Evolutionary conservation across 2,888 invertebrate species (phyloP), one percentile per base, ranked within the genome.

Genomic region (Caradrina clavipalpis): DNA sequence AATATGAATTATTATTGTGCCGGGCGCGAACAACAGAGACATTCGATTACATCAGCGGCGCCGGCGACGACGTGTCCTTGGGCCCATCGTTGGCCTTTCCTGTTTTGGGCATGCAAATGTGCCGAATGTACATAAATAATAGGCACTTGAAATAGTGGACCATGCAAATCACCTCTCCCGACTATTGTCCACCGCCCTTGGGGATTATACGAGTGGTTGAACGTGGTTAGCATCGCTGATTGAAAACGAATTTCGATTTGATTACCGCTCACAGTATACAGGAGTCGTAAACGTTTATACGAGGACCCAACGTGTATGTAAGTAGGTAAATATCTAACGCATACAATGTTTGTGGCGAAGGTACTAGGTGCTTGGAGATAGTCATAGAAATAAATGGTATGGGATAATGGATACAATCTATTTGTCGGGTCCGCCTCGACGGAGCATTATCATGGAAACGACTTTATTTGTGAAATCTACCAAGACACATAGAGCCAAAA

Each of bases 141-240:
- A 86, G 85, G 85, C 89, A 88, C 88, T 89, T 87, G 86, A 81
- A 86, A 83, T 87, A 86, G 85, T 86, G 85, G 83, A 85, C 88
- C 87, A 94, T 95, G 92, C 94, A 92, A 94, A 95, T 93, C 88
- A 89, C 89, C 88, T 93, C 93, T 92, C 92, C 87, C 86, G 89
- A 89, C 94, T 90, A 95, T 95, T 95, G 95, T 95, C 91, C 88
- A 83, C 86, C 90, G 94, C 92, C 94, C 93, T 94, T 94, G 93
- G 89, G 90, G 92, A 91, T 94, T 92, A 92, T 90, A 89, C 91
- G 88, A 85, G 84, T 87, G 87, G 85, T 87, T 84, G 87, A 76
- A 93, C 95, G 94, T 92, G 95, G 87, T 82, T 77, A 81, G 94
- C 91, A 93, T 95, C 78, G 73, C 78, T 91, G 89, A 95, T 93